Base-by-base conservation (phyloP, 2,113 vertebrate genomes). In the Lutjanus erythropterus region DNA sequence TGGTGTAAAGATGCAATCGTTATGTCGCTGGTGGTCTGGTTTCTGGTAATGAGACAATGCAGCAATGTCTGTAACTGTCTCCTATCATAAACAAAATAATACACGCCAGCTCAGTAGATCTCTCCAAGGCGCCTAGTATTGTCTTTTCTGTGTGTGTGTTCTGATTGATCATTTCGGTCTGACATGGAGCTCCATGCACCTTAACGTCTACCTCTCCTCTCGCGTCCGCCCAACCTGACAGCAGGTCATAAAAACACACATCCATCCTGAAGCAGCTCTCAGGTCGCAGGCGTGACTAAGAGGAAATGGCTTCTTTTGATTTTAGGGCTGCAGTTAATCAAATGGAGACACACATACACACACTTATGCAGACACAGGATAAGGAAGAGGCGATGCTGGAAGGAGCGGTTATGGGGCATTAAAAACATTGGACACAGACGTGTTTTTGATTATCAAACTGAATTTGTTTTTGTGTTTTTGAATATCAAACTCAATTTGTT, bases 191-290 rank as follows among this genome's bases (percentile, higher is more conserved):
- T 23, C 49, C 33, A 27, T 67, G 73, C 44, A 42, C 77, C 59
- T 78, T 69, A 73, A 70, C 6, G 27, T 53, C 25, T 56, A 37
- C 29, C 29, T 73, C 47, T 71, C 23, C 14, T 41, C 71, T 78
- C 0, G 35, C 39, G 80, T 75, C 78, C 29, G 25, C 56, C 41
- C 2, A 3, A 39, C 56, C 47, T 75, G 83, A 89, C 83, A 58
- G 80, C 23, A 52, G 92, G 93, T 94, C 92, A 94, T 86, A 84
- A 93, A 94, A 94, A 93, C 93, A 93, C 83, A 84, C 91, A 91
- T 94, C 88, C 88, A 91, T 94, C 87, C 55, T 47, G 37, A 75
- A 83, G 83, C 72, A 55, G 59, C 71, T 53, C 86, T 88, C 27
- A 27, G 87, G 84, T 90, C 85, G 42, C 69, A 84, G 72, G 80